Percentiles rank a stretch among this genome's conserved stretches.
These are phyloP conservation scores for Corticium candelabrum DNA, from an alignment of 37 sponge, comb jelly and placozoan genomes.

Conservation along the genomic window DNA sequence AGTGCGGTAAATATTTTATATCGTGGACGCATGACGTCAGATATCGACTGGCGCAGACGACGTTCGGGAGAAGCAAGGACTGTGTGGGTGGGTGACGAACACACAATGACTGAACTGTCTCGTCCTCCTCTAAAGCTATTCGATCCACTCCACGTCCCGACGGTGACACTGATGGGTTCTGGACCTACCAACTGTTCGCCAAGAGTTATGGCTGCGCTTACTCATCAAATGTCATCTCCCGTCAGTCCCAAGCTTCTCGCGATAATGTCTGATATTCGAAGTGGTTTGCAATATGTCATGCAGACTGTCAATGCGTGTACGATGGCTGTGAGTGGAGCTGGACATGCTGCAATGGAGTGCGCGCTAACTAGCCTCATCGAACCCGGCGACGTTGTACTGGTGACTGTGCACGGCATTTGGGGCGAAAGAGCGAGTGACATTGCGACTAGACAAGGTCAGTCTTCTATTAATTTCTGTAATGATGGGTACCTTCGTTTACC, in stretches of 20 bases:
- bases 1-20: too few relatives aligned
- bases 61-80: too few relatives aligned
- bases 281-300: slow-evolving; percentile 23
- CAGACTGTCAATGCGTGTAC: slow-evolving; percentile 54
- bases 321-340: slow-evolving; percentile 29
- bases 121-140: slow-evolving; percentile 1
- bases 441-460: slow-evolving; percentile 36
- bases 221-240: slow-evolving; percentile 16
- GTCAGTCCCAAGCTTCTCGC: neutral
- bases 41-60: too few relatives aligned
- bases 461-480: too few relatives aligned
- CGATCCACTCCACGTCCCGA: neutral
- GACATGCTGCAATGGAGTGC: slow-evolving; percentile 52
- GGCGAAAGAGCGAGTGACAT: slow-evolving; percentile 35
- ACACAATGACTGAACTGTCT: too few relatives aligned
- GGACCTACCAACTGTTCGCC: slow-evolving; percentile 41
- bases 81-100: too few relatives aligned
- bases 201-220: slow-evolving; percentile 21
- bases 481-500: too few relatives aligned
- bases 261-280: neutral
- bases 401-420: slow-evolving; percentile 45
- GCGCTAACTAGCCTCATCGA: slow-evolving; percentile 45
- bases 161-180: slow-evolving; percentile 26
- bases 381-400: slow-evolving; percentile 36
- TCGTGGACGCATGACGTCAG: too few relatives aligned